phyloP scores from a whole-genome alignment of 2,113 vertebrate species.

The cat (Felis catus) region F.catus_Fca126_mat1.0 CM031412.1:235357501-235358000 shows the following conservation, averaged over 20 bases:
- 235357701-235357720: neutral
- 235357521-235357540: neutral
- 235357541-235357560: neutral
- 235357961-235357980: neutral
- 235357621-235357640: too few relatives aligned
- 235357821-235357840: constrained; percentile 96
- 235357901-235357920: neutral
- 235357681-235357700: fast-evolving
- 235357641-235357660: neutral
- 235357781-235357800: neutral
- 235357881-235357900: constrained; percentile 47
- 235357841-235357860: constrained; percentile 94
- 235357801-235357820: constrained; percentile 93
- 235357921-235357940: neutral
- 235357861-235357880: constrained; percentile 92
- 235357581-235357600: neutral
- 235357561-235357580: neutral
- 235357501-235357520: neutral
- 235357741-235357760: neutral
- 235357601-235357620: neutral
- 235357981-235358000: neutral
- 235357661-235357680: neutral
- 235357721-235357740: neutral
- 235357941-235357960: neutral
- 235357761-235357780: neutral